Evolutionary conservation across 2,797 vertebrate species (phyloP).

Genomic region (Eulemur rubriventer): DNA sequence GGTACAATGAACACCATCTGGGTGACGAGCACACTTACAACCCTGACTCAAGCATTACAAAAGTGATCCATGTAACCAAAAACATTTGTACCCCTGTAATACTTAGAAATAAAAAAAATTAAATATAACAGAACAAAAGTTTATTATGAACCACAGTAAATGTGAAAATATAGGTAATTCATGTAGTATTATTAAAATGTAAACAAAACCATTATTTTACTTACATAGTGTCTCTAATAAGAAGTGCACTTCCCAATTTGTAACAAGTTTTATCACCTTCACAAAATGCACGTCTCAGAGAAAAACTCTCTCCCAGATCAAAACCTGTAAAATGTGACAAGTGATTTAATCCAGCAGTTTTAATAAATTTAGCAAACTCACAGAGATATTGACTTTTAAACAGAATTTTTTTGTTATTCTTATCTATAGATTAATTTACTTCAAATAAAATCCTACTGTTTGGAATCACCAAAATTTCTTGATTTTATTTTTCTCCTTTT

Average conservation of each 20-base stretch:
- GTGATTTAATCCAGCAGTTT: slow-evolving; percentile 16
- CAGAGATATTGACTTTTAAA: slow-evolving; percentile 58
- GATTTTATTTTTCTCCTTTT: slow-evolving; percentile 48
- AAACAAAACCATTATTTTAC: slow-evolving; percentile 78
- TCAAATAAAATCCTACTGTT: slow-evolving; percentile 55
- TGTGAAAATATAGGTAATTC: neutral
- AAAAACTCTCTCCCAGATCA: slow-evolving; percentile 95
- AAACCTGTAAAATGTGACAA: slow-evolving; percentile 89
- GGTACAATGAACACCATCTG: too few species aligned
- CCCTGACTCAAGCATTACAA: too few species aligned
- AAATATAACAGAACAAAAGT: too few species aligned
- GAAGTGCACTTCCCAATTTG: slow-evolving; percentile 92
- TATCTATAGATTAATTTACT: slow-evolving; percentile 46
- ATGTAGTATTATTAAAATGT: neutral
- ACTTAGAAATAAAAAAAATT: too few species aligned
- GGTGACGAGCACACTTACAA: too few species aligned
- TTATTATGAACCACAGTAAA: neutral
- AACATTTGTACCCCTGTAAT: too few species aligned
- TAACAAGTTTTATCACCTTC: slow-evolving; percentile 91
- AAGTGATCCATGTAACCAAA: too few species aligned
- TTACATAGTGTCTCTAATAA: slow-evolving; percentile 94
- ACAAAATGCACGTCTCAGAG: slow-evolving; percentile 90
- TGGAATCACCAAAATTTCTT: slow-evolving; percentile 47
- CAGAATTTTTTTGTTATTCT: slow-evolving; percentile 14
- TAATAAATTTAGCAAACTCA: neutral